phyloP scores from a whole-genome alignment of 2,113 vertebrate genomes.

The Pluvialis apricaria region DNA sequence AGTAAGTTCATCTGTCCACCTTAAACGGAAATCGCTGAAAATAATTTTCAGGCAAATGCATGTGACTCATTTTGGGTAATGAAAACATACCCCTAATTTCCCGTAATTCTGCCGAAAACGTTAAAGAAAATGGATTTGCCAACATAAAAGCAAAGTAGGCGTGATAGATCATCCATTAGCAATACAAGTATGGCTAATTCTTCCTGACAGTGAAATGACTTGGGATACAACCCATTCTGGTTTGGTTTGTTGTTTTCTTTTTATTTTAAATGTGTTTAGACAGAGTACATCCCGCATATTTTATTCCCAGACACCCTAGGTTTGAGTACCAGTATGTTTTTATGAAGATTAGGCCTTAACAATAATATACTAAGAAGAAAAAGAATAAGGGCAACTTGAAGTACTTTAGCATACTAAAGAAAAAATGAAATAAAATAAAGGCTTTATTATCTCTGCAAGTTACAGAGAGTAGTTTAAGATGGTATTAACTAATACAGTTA shows the following conservation, averaged over 20 bases:
- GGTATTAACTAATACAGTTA: not conserved
- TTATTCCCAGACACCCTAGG: not conserved
- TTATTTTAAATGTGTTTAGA: not conserved
- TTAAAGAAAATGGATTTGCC: slow-evolving; percentile 26
- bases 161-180: slow-evolving; percentile 1
- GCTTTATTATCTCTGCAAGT: not conserved
- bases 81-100: not conserved
- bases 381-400: not conserved
- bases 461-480: not conserved
- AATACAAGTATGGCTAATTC: not conserved
- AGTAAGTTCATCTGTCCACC: not conserved
- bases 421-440: not conserved
- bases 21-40: not conserved
- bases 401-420: not conserved
- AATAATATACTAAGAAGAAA: not conserved
- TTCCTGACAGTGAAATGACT: slow-evolving; percentile 9
- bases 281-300: not conserved
- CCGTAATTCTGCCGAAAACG: slow-evolving; percentile 33
- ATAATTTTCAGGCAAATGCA: not conserved
- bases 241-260: no score
- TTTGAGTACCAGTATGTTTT: not conserved
- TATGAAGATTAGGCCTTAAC: not conserved
- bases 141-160: not conserved
- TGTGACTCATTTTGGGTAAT: slow-evolving; percentile 8
- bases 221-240: not conserved